Conservation (phyloP, 2,888 invertebrate genomes). For the Caenorhabditis virilis region DNA sequence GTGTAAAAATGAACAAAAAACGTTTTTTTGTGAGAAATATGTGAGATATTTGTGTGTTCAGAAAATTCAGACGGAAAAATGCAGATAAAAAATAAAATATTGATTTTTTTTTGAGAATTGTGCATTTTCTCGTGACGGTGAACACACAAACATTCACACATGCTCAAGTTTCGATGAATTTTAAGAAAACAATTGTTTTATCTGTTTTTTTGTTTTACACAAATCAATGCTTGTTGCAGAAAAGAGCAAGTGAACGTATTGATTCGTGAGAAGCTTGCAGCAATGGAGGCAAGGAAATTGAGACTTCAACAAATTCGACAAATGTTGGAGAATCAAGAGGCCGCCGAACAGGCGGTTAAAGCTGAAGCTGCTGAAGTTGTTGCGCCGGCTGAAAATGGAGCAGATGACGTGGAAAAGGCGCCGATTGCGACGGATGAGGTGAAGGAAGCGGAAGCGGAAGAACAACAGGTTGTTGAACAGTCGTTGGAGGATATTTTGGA, state of each 20-base stretch:
- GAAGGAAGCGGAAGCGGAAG: neutral
- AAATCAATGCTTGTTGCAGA: conserved; percentile 16
- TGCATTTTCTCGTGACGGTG: too few relatives aligned
- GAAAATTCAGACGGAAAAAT: too few relatives aligned
- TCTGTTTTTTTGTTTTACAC: too few relatives aligned
- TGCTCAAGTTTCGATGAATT: too few relatives aligned
- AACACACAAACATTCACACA: too few relatives aligned
- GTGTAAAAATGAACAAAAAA: too few relatives aligned
- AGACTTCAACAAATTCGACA: conserved; percentile 50
- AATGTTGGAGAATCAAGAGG: conserved; percentile 19
- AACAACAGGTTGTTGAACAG: conserved; percentile 8
- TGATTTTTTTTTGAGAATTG: too few relatives aligned
- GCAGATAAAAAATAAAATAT: too few relatives aligned
- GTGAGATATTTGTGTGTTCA: too few relatives aligned
- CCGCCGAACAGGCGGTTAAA: conserved; percentile 1
- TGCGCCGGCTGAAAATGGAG: neutral
- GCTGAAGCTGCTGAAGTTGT: conserved; percentile 6
- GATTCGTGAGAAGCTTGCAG: conserved; percentile 58
- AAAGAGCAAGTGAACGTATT: conserved; percentile 49
- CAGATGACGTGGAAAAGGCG: conserved; percentile 2
- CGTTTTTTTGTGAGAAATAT: too few relatives aligned
- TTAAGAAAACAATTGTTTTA: too few relatives aligned
- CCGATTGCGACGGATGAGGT: neutral
- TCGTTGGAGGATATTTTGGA: conserved; percentile 28
- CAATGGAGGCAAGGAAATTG: conserved; percentile 55